Evolutionary conservation across 1,140 invertebrate species (phyloP), one percentile per base, ranked within the genome.

Genomic region (Drosophila navojoa): DNA sequence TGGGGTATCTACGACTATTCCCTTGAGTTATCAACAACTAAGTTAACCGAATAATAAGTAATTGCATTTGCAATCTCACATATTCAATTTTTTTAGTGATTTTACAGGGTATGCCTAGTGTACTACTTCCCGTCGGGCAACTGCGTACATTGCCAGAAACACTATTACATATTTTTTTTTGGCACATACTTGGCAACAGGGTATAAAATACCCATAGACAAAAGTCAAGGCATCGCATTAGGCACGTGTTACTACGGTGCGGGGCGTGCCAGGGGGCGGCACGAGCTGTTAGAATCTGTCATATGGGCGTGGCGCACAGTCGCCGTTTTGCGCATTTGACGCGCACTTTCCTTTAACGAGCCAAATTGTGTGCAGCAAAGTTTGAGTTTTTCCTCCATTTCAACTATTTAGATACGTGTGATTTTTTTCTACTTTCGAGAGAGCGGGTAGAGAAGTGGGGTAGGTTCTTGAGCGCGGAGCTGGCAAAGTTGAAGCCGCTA

Each of bases 291-390:
- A 38, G 67, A 71, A 54, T 32, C 38, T 44, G 19, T 45, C 47
- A 62, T 73, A 55, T 72, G 74, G 74, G 70, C 57, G 74, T 73
- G 57, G 49, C 62, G 49, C 62, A 58, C 42, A 38, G 50, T 71
- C 47, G 64, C 47, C 19, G 67, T 50, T 70, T 54, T 62, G 38
- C 72, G 55, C 61, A 77, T 61, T 71, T 77, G 71, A 76, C 54
- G 76, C 63, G 44, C 54, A 61, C 57, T 79, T 63, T 47, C 59
- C 50, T 70, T 78, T 74, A 81, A 81, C 79, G 60, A 78, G 74
- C 42, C 69, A 62, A 69, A 81, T 81, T 81, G 49, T 77, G 19
- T 63, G 45, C 52, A 40, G 52, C 38, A 76, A 76, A 80, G 61
- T 71, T 75, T 32, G 16, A 60, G 38, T 66, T 47, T 57, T 57